Percentiles rank a stretch among this genome's conserved stretches.
These are phyloP conservation scores for Gambusia holbrooki DNA, from an alignment of 2,113 vertebrate genomes.

Conservation along the genomic window DNA sequence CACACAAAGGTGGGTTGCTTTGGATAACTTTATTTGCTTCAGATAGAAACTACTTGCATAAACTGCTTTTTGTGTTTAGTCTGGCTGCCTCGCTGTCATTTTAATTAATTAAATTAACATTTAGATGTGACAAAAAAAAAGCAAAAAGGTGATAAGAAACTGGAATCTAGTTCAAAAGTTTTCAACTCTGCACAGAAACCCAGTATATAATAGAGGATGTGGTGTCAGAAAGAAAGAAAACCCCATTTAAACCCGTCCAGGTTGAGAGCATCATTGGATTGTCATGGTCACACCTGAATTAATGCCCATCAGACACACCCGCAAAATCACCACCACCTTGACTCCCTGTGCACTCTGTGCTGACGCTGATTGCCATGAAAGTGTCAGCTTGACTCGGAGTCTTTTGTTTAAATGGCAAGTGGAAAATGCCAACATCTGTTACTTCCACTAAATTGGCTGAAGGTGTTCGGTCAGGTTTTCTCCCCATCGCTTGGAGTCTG, in stretches of 20 bases:
- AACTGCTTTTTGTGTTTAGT: not conserved
- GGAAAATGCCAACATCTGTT: conserved; percentile 70
- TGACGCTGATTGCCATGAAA: conserved; percentile 49
- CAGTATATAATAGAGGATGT: not conserved
- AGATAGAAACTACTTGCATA: not conserved
- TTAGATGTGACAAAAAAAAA: too few species aligned
- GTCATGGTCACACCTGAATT: conserved; percentile 26
- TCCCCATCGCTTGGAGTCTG: conserved; percentile 60
- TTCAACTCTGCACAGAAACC: not conserved
- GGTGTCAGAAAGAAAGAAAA: conserved; percentile 8
- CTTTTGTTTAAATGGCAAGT: conserved; percentile 60
- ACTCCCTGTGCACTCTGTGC: conserved; percentile 4
- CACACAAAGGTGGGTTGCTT: not conserved
- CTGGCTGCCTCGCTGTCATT: not conserved
- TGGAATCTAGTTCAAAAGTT: not conserved
- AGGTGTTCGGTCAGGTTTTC: conserved; percentile 36
- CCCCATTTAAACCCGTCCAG: conserved; percentile 2
- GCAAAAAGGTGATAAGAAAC: not conserved
- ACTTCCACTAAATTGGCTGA: conserved; percentile 69
- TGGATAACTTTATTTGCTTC: not conserved
- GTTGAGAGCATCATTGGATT: conserved; percentile 23
- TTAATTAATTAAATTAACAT: too few species aligned
- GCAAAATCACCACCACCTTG: conserved; percentile 27
- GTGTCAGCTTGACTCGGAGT: conserved; percentile 50
- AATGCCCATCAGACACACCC: conserved; percentile 19